These are phyloP conservation scores for Paratilapia polleni DNA, from an alignment of 2,113 vertebrate species.

Conservation along the genomic window DNA sequence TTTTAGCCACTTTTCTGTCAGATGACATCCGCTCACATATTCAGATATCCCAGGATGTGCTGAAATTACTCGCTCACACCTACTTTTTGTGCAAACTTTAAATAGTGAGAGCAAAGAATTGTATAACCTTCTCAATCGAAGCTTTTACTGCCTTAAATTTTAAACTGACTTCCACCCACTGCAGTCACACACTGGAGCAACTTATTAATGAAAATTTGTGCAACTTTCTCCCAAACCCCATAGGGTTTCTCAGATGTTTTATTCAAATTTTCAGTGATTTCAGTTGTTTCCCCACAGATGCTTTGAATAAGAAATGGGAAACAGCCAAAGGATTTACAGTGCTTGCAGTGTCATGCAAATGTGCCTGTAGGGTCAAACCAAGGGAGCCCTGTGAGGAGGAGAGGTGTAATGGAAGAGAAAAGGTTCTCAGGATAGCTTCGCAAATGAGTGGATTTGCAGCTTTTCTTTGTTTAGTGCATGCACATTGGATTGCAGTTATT, in stretches of 20 bases:
- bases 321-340: slow-evolving; percentile 41
- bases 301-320: slow-evolving; percentile 47
- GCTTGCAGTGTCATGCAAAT: slow-evolving; percentile 69
- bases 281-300: slow-evolving; percentile 16
- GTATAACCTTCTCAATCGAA: not conserved
- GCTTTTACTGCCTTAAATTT: not conserved
- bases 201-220: not conserved
- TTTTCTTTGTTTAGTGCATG: too few species aligned
- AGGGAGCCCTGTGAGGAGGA: not conserved
- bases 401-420: not conserved
- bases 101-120: not conserved
- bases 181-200: not conserved
- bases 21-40: not conserved
- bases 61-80: not conserved
- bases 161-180: not conserved
- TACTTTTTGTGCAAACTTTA: not conserved
- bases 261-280: slow-evolving; percentile 3
- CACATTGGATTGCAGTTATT: not conserved
- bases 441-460: not conserved
- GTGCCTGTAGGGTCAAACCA: slow-evolving; percentile 37
- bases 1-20: not conserved
- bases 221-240: not conserved
- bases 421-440: not conserved
- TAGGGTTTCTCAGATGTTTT: slow-evolving; percentile 21
- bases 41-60: not conserved